These are phyloP conservation scores for Anguilla rostrata DNA, from an alignment of 2,113 vertebrate species.

Conservation along the genomic window DNA sequence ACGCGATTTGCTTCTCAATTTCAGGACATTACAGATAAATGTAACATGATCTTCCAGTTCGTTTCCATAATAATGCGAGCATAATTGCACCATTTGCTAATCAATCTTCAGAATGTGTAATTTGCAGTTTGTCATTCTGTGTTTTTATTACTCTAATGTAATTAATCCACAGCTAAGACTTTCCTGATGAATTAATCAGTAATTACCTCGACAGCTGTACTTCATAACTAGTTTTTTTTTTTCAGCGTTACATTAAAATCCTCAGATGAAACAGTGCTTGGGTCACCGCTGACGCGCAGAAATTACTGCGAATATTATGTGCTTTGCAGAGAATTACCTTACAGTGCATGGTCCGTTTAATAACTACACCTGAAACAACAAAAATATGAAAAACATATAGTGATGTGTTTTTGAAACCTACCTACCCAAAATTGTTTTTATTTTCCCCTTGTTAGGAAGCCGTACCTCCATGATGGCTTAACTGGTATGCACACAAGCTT, in stretches of 20 bases:
- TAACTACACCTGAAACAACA: not conserved
- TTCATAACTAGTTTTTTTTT: not conserved
- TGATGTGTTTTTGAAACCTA: not conserved
- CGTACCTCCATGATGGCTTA: not conserved
- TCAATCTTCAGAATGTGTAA: constrained; percentile 37
- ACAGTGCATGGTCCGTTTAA: not conserved
- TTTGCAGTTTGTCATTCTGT: constrained; percentile 35
- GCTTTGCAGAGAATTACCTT: not conserved
- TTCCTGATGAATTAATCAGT: constrained; percentile 43
- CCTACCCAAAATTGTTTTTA: not conserved
- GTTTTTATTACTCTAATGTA: constrained; percentile 45
- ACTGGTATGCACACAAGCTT: not conserved
- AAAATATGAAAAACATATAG: not conserved
- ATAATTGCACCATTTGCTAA: constrained; percentile 38
- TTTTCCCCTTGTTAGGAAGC: not conserved
- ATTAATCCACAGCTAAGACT: constrained; percentile 38
- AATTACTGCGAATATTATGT: not conserved
- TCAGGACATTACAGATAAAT: constrained; percentile 25
- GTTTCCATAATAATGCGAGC: constrained; percentile 33
- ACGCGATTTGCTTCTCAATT: constrained; percentile 19
- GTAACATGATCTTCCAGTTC: constrained; percentile 33
- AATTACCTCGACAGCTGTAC: constrained; percentile 41
- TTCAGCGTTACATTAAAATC: constrained; percentile 10
- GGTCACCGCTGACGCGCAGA: constrained; percentile 19
- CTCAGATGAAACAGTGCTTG: constrained; percentile 23